Conservation (phyloP, 2,113 vertebrate genomes). For the Benitochromis conjunctus region DNA sequence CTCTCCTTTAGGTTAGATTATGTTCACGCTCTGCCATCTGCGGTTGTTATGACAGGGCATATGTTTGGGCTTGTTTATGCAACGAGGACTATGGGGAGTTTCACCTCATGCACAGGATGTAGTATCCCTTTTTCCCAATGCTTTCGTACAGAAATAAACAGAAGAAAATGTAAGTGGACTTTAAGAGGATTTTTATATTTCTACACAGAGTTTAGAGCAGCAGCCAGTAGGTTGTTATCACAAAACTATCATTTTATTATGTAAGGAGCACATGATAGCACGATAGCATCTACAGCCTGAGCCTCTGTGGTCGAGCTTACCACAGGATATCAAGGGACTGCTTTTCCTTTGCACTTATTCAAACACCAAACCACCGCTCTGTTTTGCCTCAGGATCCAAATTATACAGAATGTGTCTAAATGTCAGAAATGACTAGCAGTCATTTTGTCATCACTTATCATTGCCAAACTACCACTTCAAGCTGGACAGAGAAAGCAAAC, state of each 20-base stretch:
- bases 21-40: constrained; percentile 1
- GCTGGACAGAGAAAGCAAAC: neutral
- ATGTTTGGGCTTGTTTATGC: neutral
- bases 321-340: neutral
- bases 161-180: neutral
- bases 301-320: neutral
- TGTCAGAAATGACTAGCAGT: constrained; percentile 35
- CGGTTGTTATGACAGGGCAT: neutral
- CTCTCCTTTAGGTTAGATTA: neutral
- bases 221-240: neutral
- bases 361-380: constrained; percentile 1
- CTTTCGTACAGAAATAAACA: neutral
- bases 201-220: neutral
- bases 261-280: neutral
- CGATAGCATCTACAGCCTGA: neutral
- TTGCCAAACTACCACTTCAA: constrained; percentile 13
- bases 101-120: neutral
- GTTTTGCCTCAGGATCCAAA: constrained; percentile 4
- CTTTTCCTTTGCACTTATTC: constrained; percentile 9
- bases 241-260: neutral
- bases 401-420: constrained; percentile 25
- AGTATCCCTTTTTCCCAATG: neutral
- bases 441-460: constrained; percentile 14
- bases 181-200: neutral
- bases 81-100: neutral